These are phyloP conservation scores for Triops cancriformis DNA, from an alignment of 1,140 invertebrate genomes.

Conservation along the genomic window DNA sequence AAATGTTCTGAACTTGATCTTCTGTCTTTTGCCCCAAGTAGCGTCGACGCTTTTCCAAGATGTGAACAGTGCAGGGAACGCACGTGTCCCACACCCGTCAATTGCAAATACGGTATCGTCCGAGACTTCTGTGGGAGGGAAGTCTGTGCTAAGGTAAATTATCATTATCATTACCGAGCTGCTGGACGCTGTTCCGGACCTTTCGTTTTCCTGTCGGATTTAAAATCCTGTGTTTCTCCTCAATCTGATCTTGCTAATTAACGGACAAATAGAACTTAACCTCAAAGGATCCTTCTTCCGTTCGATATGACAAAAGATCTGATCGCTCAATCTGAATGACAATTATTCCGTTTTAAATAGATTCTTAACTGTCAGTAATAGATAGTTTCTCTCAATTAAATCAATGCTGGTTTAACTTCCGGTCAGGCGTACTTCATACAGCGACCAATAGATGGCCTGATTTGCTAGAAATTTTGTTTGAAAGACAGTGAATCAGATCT, in stretches of 20 bases:
- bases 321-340: too few species aligned
- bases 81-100: slow-evolving; percentile 13
- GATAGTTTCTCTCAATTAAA: too few species aligned
- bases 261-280: too few species aligned
- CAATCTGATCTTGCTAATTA: too few species aligned
- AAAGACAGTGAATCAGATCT: not conserved
- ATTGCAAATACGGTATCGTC: slow-evolving; percentile 26
- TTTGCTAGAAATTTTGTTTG: not conserved
- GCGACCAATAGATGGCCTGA: not conserved
- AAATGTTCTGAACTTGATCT: not conserved
- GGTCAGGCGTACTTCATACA: not conserved
- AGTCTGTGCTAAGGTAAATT: slow-evolving; percentile 29
- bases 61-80: not conserved
- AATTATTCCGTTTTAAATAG: too few species aligned
- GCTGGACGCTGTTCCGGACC: not conserved
- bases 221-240: too few species aligned
- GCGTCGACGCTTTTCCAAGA: not conserved
- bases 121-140: slow-evolving; percentile 25
- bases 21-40: not conserved
- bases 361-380: too few species aligned
- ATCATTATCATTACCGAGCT: slow-evolving; percentile 32
- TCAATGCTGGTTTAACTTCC: too few species aligned
- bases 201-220: not conserved
- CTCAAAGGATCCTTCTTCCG: too few species aligned
- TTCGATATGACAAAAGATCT: too few species aligned